Base-by-base conservation (phyloP, 2,888 invertebrate species). In the Nomada goodeniana region DNA sequence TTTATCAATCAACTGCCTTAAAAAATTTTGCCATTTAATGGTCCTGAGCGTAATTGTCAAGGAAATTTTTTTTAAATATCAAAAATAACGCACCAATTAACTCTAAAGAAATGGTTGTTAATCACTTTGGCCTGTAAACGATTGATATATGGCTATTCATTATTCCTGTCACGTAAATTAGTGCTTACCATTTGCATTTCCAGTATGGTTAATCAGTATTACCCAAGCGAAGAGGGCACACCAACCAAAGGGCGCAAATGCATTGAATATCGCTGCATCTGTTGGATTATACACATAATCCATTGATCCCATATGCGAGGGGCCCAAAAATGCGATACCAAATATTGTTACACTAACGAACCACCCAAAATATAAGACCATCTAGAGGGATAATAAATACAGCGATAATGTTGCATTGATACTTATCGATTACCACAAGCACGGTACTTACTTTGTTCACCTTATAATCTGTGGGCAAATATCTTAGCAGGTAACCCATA, bases 221-320 rank as follows among this genome's bases (percentile, higher is more conserved):
- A 96, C 93, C 96, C 96, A 96, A n/a, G 94, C 95, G 88, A 96
- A 96, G 80, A 96, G 94, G 20, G 95, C 93, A 86, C 96, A 96
- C 96, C 96, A 96, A 20, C 95, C 95, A 74, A 96, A 96, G 0
- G 96, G 96, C 4, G 96, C 95, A 86, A 96, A 96, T 2, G 96
- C 96, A 18, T 96, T 96, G 89, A 96, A 96, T 89, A 95, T 94
- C 4, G 96, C 96, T 0, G 96, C 96, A 91, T 96, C 95, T 3
- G 94, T 93, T 0, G 96, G 94, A 89, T 96, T 95, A 86, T 96
- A 96, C 10, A 94, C 92, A 86, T 96, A 96, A 88, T 94, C 93
- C 53, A 95, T 95, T 63, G 94, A 94, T 1, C 96, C 96, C 96
- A 96, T 96, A 65, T 95, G 95, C 0, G 96, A 95, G 3, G 96